Base-by-base conservation (phyloP, 2,113 vertebrate genomes). In the Rhinoderma darwinii region DNA sequence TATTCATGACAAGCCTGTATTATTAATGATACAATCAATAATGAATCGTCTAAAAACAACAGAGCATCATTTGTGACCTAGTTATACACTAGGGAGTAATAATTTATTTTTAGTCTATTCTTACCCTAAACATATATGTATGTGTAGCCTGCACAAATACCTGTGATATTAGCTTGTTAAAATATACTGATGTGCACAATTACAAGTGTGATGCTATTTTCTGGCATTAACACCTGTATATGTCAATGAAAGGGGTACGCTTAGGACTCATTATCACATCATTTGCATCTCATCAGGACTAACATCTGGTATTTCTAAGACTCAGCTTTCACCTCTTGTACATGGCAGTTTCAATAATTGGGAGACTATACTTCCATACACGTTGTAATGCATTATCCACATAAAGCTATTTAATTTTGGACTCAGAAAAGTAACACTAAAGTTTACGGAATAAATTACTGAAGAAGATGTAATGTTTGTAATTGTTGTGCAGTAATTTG, bases 271-370 rank as follows among this genome's bases (percentile, higher is more conserved):
- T 84, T 84, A 84, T 75, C 68, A 84, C 83, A 43, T 84, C 70
- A 84, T 84, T 75, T 75, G 70, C 70, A 75, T 84, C 82, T 84
- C 83, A 59, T 84, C 51, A 84, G 59, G 83, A 43, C 5, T 43
- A 84, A 84, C 83, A 84, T 84, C 83, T 84, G 83, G 35, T 73
- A 84, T 74, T 74, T 84, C 70, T 41, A 75, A 56, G 70, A 27
- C 66, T 73, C 50, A 51, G 83, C 44, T 74, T 59, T 84, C 83
- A 84, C 83, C 83, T 74, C 51, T 25, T 59, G 32, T 74, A 84
- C 50, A 59, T 51, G 18, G 51, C 70, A 56, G 35, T 20, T 12
- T n/a, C 47, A 74, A 14, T 75, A 84, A 84, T 84, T 75, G 78
- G 51, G 35, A 41, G 4, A 8, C 37, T 59, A 25, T 14, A 41